These are phyloP conservation scores for Babyrousa celebensis DNA, from an alignment of 2,797 vertebrate species.

Conservation along the genomic window DNA sequence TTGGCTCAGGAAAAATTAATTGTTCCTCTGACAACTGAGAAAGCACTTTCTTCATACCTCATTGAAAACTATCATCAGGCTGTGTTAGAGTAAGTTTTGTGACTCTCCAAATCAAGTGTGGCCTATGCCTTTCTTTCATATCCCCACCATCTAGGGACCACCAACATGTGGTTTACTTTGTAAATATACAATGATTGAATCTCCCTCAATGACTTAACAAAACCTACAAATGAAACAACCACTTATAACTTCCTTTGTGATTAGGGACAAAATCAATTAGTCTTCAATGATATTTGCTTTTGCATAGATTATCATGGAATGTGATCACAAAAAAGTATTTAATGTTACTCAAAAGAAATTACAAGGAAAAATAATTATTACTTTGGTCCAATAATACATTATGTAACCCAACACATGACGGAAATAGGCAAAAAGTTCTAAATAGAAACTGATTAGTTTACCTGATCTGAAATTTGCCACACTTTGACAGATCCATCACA, in stretches of 20 bases:
- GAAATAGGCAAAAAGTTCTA: conserved; percentile 60
- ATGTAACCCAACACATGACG: neutral
- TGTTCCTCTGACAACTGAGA: neutral
- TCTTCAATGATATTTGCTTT: conserved; percentile 23
- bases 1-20: neutral
- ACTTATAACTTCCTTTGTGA: conserved; percentile 27
- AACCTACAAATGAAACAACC: conserved; percentile 67
- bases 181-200: conserved; percentile 43
- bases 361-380: conserved; percentile 60
- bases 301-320: neutral
- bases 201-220: neutral
- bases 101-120: conserved; percentile 30
- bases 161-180: neutral
- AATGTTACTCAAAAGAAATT: conserved; percentile 65
- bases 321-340: conserved; percentile 51
- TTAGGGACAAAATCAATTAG: conserved; percentile 22
- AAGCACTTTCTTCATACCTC: neutral
- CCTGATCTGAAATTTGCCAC: conserved; percentile 97
- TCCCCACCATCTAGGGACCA: neutral
- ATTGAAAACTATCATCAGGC: conserved; percentile 48
- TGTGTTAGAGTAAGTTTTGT: neutral
- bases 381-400: neutral
- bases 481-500: conserved; percentile 98
- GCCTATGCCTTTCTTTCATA: conserved; percentile 37
- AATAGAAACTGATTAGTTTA: conserved; percentile 85